Conservation (phyloP, 2,888 invertebrate genomes). For the Chrysolina americana region DNA sequence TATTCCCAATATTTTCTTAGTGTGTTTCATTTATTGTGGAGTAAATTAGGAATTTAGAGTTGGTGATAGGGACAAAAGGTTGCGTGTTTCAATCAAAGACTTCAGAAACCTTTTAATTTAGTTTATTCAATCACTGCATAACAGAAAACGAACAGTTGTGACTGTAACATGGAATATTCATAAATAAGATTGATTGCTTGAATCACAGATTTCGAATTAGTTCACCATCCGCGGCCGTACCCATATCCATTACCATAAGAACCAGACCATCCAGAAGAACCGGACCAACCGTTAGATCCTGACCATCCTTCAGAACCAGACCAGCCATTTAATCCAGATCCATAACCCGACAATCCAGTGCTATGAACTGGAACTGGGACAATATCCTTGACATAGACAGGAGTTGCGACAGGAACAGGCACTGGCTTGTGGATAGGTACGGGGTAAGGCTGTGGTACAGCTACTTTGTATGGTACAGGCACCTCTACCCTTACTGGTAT, state of each 20-base stretch:
- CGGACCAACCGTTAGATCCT: too few species aligned
- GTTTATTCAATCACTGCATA: too few species aligned
- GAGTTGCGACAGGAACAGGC: constrained; percentile 71
- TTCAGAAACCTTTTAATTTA: too few species aligned
- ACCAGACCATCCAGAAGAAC: constrained; percentile 2
- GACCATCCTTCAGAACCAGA: constrained; percentile 13
- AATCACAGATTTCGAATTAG: background rate
- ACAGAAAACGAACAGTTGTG: constrained; percentile 1
- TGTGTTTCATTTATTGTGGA: too few species aligned
- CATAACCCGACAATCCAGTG: constrained; percentile 37
- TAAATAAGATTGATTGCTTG: background rate
- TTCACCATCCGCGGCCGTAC: constrained; percentile 4
- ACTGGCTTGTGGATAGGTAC: constrained; percentile 70
- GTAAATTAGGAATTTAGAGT: too few species aligned
- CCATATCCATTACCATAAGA: constrained; percentile 1
- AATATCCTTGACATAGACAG: constrained; percentile 61
- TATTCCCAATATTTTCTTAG: too few species aligned
- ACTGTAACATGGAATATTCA: background rate
- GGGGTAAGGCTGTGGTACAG: constrained; percentile 65
- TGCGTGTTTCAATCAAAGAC: too few species aligned
- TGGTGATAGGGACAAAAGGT: too few species aligned
- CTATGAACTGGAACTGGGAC: constrained; percentile 49
- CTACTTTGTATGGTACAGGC: constrained; percentile 63
- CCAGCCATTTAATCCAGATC: constrained; percentile 30
- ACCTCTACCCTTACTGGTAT: constrained; percentile 68